A percentile compares a stretch with the other conserved stretches of the same genome.
Conservation (phyloP, 1,140 invertebrate genomes). For the Ips nitidus region DNA sequence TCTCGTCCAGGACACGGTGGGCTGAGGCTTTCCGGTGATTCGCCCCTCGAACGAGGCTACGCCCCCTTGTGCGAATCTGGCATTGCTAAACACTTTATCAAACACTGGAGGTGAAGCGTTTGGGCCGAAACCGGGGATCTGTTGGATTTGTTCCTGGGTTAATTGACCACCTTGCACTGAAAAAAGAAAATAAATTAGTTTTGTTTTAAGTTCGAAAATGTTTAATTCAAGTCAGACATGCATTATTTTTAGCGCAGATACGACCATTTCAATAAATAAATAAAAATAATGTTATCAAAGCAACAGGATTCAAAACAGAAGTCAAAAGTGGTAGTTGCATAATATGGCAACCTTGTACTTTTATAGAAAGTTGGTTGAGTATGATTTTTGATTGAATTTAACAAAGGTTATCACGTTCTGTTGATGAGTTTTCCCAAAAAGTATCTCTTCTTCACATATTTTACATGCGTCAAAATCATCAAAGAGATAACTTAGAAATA, state of each 20-base stretch:
- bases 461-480: too few species aligned
- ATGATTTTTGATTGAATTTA: too few species aligned
- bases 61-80: slow-evolving; percentile 89
- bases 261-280: too few species aligned
- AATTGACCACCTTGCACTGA: slow-evolving; percentile 53
- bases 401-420: too few species aligned
- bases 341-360: too few species aligned
- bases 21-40: slow-evolving; percentile 88
- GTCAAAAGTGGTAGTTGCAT: too few species aligned
- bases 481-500: too few species aligned
- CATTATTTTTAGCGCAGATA: background rate
- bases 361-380: too few species aligned
- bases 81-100: slow-evolving; percentile 91
- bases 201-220: background rate
- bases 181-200: slow-evolving; percentile 11
- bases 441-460: too few species aligned
- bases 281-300: too few species aligned
- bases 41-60: slow-evolving; percentile 91
- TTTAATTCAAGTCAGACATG: background rate
- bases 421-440: too few species aligned
- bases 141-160: slow-evolving; percentile 56
- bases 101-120: slow-evolving; percentile 82
- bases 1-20: slow-evolving; percentile 91
- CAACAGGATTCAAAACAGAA: too few species aligned
- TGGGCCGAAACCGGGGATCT: slow-evolving; percentile 59